Evolutionary conservation across 2,888 invertebrate species (phyloP), one percentile per base, ranked within the genome.

Genomic region (Creontiades dilutus): DNA sequence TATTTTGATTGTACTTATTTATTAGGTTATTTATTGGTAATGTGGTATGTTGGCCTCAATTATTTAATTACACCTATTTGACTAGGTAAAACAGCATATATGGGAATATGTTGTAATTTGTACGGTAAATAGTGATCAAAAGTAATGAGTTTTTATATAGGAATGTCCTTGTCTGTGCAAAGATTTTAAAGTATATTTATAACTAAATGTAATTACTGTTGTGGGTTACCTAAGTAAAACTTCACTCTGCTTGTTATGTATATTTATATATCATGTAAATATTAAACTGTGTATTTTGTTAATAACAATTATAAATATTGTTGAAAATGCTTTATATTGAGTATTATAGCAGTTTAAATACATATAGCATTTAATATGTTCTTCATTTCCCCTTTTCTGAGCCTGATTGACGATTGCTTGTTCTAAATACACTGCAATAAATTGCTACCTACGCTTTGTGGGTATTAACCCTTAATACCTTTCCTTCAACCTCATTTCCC

Each of bases 1-100:
- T 99, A 93, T 99, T 96, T 95, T 96, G 89, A 89, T 89, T 81
- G 88, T 88, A 88, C 88, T 88, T 88, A 88, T 78, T 76, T 14
- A 0, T 76, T 88, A 75, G 61, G 28, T 75, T 48, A 82, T 48
- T 19, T 48, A 82, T 48, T 48, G 82, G 52, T 23, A 48, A 27
- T 47, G 14, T 46, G 48, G 52, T 52, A 82, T 82, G 52, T 82
- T 82, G 82, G 82, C 82, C 82, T 82, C 27, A 52, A 52, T 7
- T 48, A 9, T 27, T 82, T 23, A 68, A 23, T 68, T 12, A n/a
- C 9, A 68, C 68, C 23, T 68, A 61, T 61, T 61, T 68, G 23
- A 68, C 23, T 23, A 23, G 19, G n/a, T 23, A 68, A 68, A 68
- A 57, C 27, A 23, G 68, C 23, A 23, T 68, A 68, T 11, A 23